Evolutionary conservation across 2,888 invertebrate species (phyloP).

Genomic region (Hedychridium roseum): DNA sequence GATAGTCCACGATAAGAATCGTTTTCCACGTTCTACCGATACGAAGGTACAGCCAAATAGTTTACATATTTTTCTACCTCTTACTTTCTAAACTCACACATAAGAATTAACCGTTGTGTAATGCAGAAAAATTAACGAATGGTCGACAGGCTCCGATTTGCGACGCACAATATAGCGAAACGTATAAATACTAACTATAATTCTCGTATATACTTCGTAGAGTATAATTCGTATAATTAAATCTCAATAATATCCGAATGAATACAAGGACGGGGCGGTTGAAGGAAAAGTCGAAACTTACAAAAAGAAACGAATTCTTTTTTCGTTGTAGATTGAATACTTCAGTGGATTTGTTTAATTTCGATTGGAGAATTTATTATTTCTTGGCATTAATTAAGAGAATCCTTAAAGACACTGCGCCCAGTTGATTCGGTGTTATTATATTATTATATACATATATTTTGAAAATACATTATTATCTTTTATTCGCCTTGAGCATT

Average conservation of each 20-base stretch:
- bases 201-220: neutral
- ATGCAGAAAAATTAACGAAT: slow-evolving; percentile 9
- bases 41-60: slow-evolving; percentile 23
- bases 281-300: neutral
- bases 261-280: neutral
- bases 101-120: slow-evolving; percentile 20
- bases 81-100: slow-evolving; percentile 41
- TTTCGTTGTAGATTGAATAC: too few species aligned
- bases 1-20: too few species aligned
- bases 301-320: neutral
- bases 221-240: neutral
- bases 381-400: too few species aligned
- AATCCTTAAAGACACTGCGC: too few species aligned
- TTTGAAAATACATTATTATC: too few species aligned
- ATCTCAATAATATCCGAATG: neutral
- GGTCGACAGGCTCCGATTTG: slow-evolving; percentile 29
- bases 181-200: slow-evolving; percentile 15
- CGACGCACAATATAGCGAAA: slow-evolving; percentile 24
- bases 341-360: too few species aligned
- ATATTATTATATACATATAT: too few species aligned
- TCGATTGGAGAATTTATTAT: too few species aligned
- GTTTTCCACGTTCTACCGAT: neutral
- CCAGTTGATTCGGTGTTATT: too few species aligned
- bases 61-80: slow-evolving; percentile 49
- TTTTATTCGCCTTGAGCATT: too few species aligned